Base-by-base conservation (phyloP, 1,140 invertebrate species). In the Oryctes rhinoceros region DNA sequence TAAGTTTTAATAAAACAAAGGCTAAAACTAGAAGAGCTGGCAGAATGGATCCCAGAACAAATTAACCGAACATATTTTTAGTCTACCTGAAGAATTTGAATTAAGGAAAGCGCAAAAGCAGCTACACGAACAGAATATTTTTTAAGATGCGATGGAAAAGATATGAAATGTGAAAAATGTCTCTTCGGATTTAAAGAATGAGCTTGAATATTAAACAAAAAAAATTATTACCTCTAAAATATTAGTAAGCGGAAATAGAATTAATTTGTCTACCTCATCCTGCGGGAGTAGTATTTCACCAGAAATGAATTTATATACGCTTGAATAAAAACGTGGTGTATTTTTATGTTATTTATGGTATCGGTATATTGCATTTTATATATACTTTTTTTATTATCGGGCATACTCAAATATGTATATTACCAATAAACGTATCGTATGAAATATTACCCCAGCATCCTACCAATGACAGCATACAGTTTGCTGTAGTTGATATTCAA, bases 111-210 rank as follows among this genome's bases (percentile, higher is more conserved):
- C 35, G 10, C 5, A 30, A 37, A 71, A 37, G 24, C 11, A 24
- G 24, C 0, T 71, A 71, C 13, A 15, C 5, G 15, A 18, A 5
- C 53, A 4, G 53, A n/a, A 62, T 62, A n/a, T 62, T 62, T 62
- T 15, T n/a, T 62, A 62, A 7, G 13, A 62, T 62, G 5, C 5
- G 53, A 20, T 18, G 53, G 4, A 0, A 62, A 62, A 62, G 20
- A 15, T 18, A 71, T 11, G n/a, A 30, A 67, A 18, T 30, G 13
- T 71, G 24, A 71, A 24, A 71, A 37, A 71, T 20, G 20, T 71
- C 65, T 71, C 18, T 37, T 71, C 18, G 65, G 65, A 37, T 71
- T 71, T 71, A 24, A 24, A 35, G 65, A 30, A 71, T 71, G 65
- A 7, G 37, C 35, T 2, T 24, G 65, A 71, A 71, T 71, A 71